Evolutionary conservation across 2,797 vertebrate species (phyloP), one percentile per base, ranked within the genome.

Genomic region (Macropus fuliginosus): DNA sequence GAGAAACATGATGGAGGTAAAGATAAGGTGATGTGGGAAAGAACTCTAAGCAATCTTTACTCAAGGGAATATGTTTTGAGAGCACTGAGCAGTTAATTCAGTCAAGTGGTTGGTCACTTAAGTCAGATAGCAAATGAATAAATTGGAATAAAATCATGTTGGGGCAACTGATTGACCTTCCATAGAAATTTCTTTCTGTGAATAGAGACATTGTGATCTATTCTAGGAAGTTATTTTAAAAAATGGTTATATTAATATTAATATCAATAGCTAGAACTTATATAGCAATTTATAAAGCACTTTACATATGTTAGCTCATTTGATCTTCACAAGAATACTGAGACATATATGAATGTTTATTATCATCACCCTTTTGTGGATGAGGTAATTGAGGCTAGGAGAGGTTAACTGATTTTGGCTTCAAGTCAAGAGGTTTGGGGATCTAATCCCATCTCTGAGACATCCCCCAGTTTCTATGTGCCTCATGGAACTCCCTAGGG

Each of bases 11-110:
- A 91, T 0, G 0, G 90, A 50, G 56, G 56, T 0, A 9, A 74
- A 91, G 31, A 40, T 9, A 31, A 91, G 81, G 18, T 52, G 34
- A 91, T 94, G 91, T 91, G 55, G 95, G 74, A 89, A 57, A 31
- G 55, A 95, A 95, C 56, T 56, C 21, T 94, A 96, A 97, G 21
- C n/a, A 97, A 62, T 29, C 24, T n/a, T 27, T 95, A 54, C 1
- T 8, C 93, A 97, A 27, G 21, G 40, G 24, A 46, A 50, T 50
- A 87, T 87, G 9, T 50, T 87, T 27, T 87, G 21, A 50, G 21
- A 50, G 40, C 9, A 50, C 66, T 81, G 8, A 81, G n/a, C 46
- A 40, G 40, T 46, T 81, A 27, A 74, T 74, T 40, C 66, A 46
- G 21, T 81, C 40, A 87, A 46, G 46, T 4, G 24, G 21, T 27